Evolutionary conservation across 2,888 invertebrate species (phyloP), one percentile per base, ranked within the genome.

Genomic region (Cosmia pyralina): DNA sequence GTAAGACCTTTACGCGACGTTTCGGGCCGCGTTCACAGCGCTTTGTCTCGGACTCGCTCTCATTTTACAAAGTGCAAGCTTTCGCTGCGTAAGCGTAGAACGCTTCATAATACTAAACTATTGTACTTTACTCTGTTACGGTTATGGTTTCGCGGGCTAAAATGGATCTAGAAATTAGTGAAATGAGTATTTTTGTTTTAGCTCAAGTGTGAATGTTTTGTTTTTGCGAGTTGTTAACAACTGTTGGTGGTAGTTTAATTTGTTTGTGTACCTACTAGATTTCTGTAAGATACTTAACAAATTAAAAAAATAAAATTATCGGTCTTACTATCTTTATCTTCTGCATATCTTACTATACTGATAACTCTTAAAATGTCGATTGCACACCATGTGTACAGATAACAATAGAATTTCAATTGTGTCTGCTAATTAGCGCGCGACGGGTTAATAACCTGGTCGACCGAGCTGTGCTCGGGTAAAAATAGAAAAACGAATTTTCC

Each of bases 41-140:
- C 88, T 89, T 92, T 90, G 93, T 93, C 94, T 92, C 88, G 91
- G 90, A 91, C 90, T 90, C 85, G 88, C 87, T 91, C 92, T 94
- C 94, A 94, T 94, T 94, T 91, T 89, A 91, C 92, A 93, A 93
- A 94, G 93, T 93, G 93, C 93, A 94, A 94, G 92, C 92, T 93
- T 93, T 93, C 88, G 86, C 90, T 87, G 86, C 92, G 91, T 91
- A 90, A 90, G 90, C 91, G 89, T 89, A 88, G 91, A 84, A 93
- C 88, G 89, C 90, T 91, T 90, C 91, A 91, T 89, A 90, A 90
- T 88, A 90, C 89, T 90, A 90, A 91, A 91, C 91, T 90, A 90
- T 91, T 88, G 88, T 86, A 87, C 90, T 88, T 89, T 86, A 88
- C 87, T 77, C 83, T 83, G 82, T 88, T 86, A 86, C 86, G 87